These are phyloP conservation scores for Drosophila grimshawi DNA, from an alignment of 1,140 invertebrate genomes.

Conservation along the genomic window DNA sequence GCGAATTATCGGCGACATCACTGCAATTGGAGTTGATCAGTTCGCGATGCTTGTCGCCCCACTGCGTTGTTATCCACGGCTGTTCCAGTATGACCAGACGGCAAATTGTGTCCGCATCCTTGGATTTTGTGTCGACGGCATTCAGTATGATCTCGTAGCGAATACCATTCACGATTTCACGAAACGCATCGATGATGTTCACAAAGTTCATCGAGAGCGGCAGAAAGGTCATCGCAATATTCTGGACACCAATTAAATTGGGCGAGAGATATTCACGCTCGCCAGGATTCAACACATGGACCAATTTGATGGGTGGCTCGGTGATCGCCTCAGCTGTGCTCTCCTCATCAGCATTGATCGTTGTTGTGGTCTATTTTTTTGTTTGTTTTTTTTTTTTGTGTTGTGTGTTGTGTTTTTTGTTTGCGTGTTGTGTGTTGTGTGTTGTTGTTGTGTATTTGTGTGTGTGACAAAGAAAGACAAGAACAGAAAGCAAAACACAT, in stretches of 20 bases:
- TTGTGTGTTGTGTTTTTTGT: background rate
- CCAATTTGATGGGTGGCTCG: slow-evolving; percentile 74
- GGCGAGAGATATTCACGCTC: slow-evolving; percentile 82
- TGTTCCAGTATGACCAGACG: slow-evolving; percentile 78
- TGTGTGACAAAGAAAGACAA: slow-evolving; percentile 56
- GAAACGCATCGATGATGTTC: slow-evolving; percentile 77
- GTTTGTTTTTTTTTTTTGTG: background rate
- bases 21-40: slow-evolving; percentile 76
- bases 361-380: slow-evolving; percentile 17
- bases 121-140: slow-evolving; percentile 68
- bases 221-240: slow-evolving; percentile 81
- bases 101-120: slow-evolving; percentile 73
- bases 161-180: slow-evolving; percentile 81
- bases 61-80: slow-evolving; percentile 79
- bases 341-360: background rate
- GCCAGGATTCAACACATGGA: slow-evolving; percentile 79
- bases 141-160: slow-evolving; percentile 79
- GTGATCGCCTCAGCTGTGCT: slow-evolving; percentile 53
- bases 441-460: slow-evolving; percentile 22
- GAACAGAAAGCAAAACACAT: slow-evolving; percentile 78
- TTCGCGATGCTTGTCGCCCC: slow-evolving; percentile 79
- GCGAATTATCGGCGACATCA: slow-evolving; percentile 51
- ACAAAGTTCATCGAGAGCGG: slow-evolving; percentile 78
- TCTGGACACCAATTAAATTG: slow-evolving; percentile 81
- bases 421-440: slow-evolving; percentile 32